Evolutionary conservation across 2,797 vertebrate species (phyloP), one percentile per base, ranked within the genome.

Genomic region (Benthosema pterotum): DNA sequence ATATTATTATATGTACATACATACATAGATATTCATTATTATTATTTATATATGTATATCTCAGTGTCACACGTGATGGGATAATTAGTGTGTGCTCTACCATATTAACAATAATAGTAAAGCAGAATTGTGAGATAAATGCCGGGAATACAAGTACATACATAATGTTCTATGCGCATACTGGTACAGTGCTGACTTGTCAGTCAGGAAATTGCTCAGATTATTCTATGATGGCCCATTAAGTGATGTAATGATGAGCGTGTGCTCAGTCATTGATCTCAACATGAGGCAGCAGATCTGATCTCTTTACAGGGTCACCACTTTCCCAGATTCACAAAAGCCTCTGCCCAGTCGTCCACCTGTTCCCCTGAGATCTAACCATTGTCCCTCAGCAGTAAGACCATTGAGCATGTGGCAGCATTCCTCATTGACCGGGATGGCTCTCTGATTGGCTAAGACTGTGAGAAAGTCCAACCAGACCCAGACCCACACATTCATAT

Each of bases 401-500:
- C 11, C 43, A 32, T 32, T 32, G 28, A 6, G 28, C 28, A 82
- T 82, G 79, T 82, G 72, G 72, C 57, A 67, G 60, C 57, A 32
- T 32, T 62, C 63, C 74, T 72, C 71, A 82, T 90, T 90, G 87
- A 90, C 63, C 69, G 2, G 12, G 11, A 0, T 0, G 43, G 75
- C 74, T 71, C 78, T 72, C 1, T 86, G 92, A 97, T 96, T 96
- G 95, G 95, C 86, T 90, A 28, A 25, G 70, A 95, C 87, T 94
- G 95, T 96, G 95, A 92, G 95, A 96, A 97, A 90, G 78, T 85
- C 69, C 60, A 77, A 71, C 67, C 67, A 72, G 67, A 88, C 81
- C 65, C 22, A 90, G 84, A 91, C 93, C 90, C 94, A 96, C 84
- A 89, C 88, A 90, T 93, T 94, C 76, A 90, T 90, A 94, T 92